Evolutionary conservation across 2,113 vertebrate species (phyloP), one percentile per base, ranked within the genome.

Genomic region (Cryptomyrus ogoouensis): DNA sequence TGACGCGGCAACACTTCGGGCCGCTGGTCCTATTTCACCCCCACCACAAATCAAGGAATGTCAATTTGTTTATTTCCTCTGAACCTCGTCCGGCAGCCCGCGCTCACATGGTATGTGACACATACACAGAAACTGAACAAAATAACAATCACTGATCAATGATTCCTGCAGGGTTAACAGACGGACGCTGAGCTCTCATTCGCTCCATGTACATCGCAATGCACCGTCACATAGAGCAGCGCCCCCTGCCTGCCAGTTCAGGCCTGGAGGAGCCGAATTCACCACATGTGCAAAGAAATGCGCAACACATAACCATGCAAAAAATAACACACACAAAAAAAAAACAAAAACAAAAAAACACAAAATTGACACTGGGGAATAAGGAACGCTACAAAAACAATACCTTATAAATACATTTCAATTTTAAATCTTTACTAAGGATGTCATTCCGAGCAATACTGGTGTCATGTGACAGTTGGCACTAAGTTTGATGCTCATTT

Each of bases 201-300:
- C n/a, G 0, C 85, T 35, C 96, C 97, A 96, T 96, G 96, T 95
- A 93, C 95, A 95, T 94, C 24, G 19, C 95, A 95, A 96, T 94
- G 96, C 97, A 96, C 97, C 96, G 95, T 97, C 96, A 97, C 97
- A 49, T 96, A 97, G 97, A 98, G 97, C 98, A 97, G 98, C 50
- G 97, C 96, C 96, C 96, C 97, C 98, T 93, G 96, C 97, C 97
- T 97, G 98, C 97, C 97, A 97, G 96, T 95, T 87, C 95, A 95
- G 97, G 96, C 97, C 94, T 95, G 93, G 96, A 89, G 83, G 94
- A 97, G 97, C 97, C 97, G 95, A 93, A 96, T 96, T 97, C 96
- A 93, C 97, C 97, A 97, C 95, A 97, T 99, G 98, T 99, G 98
- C 98, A 99, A 99, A 99, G 96, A 99, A 99, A 99, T 97, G 98